These are phyloP conservation scores for Prietella phreatophila DNA, from an alignment of 2,113 vertebrate genomes.

Conservation along the genomic window DNA sequence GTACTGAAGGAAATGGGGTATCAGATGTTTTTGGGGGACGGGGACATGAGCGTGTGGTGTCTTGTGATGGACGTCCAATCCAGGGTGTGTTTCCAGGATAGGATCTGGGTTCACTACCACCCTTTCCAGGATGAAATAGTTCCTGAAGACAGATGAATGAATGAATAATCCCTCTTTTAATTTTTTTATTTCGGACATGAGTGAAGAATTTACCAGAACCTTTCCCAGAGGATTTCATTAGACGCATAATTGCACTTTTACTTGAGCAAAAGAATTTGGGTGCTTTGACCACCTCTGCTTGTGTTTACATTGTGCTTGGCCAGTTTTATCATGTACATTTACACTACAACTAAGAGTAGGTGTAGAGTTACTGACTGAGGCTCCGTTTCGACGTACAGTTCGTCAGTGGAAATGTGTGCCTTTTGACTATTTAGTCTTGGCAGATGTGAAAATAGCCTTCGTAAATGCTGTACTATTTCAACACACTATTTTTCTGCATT, in stretches of 20 bases:
- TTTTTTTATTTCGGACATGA: neutral
- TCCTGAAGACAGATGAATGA: too few species aligned
- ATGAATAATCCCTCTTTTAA: too few species aligned
- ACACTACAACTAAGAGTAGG: neutral
- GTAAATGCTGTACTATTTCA: too few species aligned
- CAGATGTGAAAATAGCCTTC: neutral
- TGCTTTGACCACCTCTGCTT: too few species aligned
- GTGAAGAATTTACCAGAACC: neutral
- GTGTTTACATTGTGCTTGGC: neutral
- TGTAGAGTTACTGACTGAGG: neutral
- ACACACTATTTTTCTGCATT: neutral
- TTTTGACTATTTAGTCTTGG: neutral
- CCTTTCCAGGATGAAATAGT: too few species aligned
- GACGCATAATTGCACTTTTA: too few species aligned
- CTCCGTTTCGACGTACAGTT: neutral
- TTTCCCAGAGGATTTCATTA: too few species aligned
- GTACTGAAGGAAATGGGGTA: neutral
- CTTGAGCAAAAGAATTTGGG: neutral
- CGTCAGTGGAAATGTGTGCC: neutral
- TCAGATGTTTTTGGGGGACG: neutral
- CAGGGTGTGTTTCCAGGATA: too few species aligned
- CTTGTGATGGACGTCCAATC: too few species aligned
- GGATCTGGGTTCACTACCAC: too few species aligned
- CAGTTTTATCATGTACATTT: neutral
- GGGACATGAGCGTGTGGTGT: too few species aligned